These are phyloP conservation scores for Prietella phreatophila DNA, from an alignment of 2,113 vertebrate species.

Conservation along the genomic window DNA sequence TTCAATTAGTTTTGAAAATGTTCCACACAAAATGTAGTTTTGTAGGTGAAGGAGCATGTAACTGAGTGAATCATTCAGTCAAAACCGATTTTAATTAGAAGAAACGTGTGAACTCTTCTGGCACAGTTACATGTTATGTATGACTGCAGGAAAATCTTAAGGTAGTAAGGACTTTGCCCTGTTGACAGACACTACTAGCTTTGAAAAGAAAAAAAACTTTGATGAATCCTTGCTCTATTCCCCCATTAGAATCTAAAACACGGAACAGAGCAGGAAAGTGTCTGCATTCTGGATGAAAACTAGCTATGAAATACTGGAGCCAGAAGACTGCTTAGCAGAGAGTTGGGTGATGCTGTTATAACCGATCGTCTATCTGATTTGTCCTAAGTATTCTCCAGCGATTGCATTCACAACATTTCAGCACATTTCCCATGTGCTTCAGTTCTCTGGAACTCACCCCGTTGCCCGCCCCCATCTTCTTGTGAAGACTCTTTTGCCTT, in stretches of 20 bases:
- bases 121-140: background rate
- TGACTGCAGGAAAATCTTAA: background rate
- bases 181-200: background rate
- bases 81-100: background rate
- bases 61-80: background rate
- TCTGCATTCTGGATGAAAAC: background rate
- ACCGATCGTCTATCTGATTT: background rate
- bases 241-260: background rate
- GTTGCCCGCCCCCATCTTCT: conserved; percentile 28
- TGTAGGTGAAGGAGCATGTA: background rate
- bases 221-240: background rate
- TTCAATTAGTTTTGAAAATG: background rate
- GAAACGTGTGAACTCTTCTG: background rate
- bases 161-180: conserved; percentile 49
- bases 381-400: background rate
- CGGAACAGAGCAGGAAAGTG: background rate
- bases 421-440: conserved; percentile 19
- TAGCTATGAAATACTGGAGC: background rate
- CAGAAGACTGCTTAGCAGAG: background rate
- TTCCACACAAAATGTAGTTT: background rate
- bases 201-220: background rate
- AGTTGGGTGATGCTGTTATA: background rate
- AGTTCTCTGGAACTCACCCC: conserved; percentile 33
- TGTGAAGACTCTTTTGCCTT: conserved; percentile 46
- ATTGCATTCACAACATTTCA: background rate